Conservation (phyloP, 2,113 vertebrate genomes). For the Brienomyrus longianalis region DNA sequence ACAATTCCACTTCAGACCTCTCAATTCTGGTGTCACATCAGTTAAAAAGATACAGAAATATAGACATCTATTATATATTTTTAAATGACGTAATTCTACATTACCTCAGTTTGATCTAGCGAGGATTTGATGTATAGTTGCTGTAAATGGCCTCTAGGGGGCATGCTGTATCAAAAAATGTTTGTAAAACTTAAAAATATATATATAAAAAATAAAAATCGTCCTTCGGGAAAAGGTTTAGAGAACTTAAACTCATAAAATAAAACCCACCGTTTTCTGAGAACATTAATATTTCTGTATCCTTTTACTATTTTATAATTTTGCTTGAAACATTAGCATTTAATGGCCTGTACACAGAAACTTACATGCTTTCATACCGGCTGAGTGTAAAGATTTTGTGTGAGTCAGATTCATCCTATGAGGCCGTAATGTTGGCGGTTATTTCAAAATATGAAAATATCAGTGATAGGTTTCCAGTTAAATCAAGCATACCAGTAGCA, state of each 20-base stretch:
- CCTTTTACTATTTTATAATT: not conserved
- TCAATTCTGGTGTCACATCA: not conserved
- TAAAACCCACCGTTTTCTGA: not conserved
- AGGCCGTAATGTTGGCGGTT: not conserved
- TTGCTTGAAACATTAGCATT: not conserved
- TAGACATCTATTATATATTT: not conserved
- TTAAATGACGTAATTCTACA: not conserved
- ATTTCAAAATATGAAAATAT: not conserved
- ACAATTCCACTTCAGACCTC: not conserved
- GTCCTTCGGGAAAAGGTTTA: not conserved
- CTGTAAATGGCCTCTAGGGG: not conserved
- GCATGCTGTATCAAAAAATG: slow-evolving; percentile 7
- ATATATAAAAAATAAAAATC: not conserved
- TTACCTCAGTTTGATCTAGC: not conserved
- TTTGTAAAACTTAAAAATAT: not conserved
- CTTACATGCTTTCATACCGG: not conserved
- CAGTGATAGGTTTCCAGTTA: not conserved
- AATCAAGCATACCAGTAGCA: not conserved
- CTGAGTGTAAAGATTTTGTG: not conserved
- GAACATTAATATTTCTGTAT: not conserved
- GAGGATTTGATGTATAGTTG: not conserved
- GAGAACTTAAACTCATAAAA: not conserved
- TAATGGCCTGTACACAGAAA: not conserved
- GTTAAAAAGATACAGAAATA: not conserved
- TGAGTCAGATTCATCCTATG: not conserved